These are phyloP conservation scores for Micromussa lordhowensis DNA, from an alignment of 92 coral and sea anemone species.

Conservation along the genomic window DNA sequence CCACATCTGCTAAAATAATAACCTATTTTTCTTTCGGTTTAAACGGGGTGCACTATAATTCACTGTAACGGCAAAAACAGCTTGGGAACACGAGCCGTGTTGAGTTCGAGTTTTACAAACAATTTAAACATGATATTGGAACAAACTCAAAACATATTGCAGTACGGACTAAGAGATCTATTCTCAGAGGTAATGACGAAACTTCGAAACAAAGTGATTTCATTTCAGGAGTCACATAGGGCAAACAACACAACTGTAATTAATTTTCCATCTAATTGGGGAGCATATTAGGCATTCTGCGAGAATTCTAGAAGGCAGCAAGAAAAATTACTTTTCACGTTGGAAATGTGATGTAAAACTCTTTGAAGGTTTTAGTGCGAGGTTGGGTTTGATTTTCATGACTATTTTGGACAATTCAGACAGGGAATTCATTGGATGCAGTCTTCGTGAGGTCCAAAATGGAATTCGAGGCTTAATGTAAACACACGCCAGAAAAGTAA, in stretches of 20 bases:
- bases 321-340: background rate
- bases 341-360: background rate
- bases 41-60: background rate
- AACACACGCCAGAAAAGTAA: conserved; percentile 27
- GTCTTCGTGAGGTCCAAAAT: conserved; percentile 16
- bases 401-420: background rate
- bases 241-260: conserved; percentile 3
- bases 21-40: conserved; percentile 6
- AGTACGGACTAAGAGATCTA: background rate
- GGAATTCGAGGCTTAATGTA: background rate
- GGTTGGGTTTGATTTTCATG: background rate
- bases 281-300: background rate
- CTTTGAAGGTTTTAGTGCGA: background rate
- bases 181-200: background rate
- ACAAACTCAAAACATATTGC: background rate
- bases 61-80: background rate
- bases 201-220: background rate
- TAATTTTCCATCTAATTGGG: conserved; percentile 3
- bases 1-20: background rate
- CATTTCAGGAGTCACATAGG: background rate
- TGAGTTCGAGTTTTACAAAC: background rate
- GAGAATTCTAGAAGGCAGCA: background rate
- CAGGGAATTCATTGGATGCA: background rate
- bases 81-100: background rate
- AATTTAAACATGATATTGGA: background rate